Conservation (phyloP, 2,888 invertebrate species). For the Tiphia femorata region DNA sequence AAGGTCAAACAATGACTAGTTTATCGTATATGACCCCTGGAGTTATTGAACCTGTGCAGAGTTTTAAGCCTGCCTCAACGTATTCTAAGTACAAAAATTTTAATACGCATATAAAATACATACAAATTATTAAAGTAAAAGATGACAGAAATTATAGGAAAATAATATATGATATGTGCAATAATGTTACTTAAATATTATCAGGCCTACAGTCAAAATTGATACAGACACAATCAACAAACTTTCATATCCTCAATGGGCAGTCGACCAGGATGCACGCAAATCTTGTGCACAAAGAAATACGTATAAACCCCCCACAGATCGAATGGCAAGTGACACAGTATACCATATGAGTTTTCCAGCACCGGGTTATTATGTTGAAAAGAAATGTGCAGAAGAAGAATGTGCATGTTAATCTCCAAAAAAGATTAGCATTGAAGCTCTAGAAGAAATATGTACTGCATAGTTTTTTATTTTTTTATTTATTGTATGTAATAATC, state of each 20-base stretch:
- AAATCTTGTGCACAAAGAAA: constrained; percentile 57
- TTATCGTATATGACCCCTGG: constrained; percentile 61
- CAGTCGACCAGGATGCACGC: constrained; percentile 49
- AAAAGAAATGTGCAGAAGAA: constrained; percentile 27
- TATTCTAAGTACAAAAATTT: constrained; percentile 46
- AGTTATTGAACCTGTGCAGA: constrained; percentile 44
- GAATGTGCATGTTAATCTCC: constrained; percentile 13
- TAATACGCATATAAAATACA: not conserved
- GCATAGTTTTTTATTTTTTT: too few species aligned
- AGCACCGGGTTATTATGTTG: constrained; percentile 60
- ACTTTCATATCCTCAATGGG: constrained; percentile 62
- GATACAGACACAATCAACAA: constrained; percentile 62
- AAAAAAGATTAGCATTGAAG: too few species aligned
- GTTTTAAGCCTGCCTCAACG: constrained; percentile 56
- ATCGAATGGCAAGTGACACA: constrained; percentile 55
- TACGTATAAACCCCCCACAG: constrained; percentile 53
- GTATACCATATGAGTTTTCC: constrained; percentile 63
- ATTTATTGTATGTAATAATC: too few species aligned
- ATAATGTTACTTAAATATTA: not conserved
- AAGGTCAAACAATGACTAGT: constrained; percentile 56
- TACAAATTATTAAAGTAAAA: too few species aligned
- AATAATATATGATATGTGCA: not conserved
- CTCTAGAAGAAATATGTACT: too few species aligned
- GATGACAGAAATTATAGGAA: too few species aligned
- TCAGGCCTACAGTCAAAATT: constrained; percentile 56